These are phyloP conservation scores for Cynoglossus semilaevis DNA, from an alignment of 2,113 vertebrate species.

Conservation along the genomic window DNA sequence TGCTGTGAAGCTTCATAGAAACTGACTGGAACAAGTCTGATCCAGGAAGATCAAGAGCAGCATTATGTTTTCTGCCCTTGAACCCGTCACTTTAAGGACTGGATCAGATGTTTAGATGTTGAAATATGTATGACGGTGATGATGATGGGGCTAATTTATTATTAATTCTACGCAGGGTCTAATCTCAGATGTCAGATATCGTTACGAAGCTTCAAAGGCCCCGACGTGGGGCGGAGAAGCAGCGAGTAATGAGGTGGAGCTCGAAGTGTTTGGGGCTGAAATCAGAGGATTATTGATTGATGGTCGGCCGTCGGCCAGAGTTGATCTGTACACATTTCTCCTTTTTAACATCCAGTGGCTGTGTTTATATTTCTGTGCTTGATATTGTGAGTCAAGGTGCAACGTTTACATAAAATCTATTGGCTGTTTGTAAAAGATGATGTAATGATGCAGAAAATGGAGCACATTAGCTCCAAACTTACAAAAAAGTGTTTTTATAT, in stretches of 20 bases:
- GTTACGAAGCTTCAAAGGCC: constrained; percentile 59
- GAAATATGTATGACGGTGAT: constrained; percentile 57
- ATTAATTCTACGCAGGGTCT: constrained; percentile 53
- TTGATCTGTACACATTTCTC: constrained; percentile 36
- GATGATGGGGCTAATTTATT: constrained; percentile 59
- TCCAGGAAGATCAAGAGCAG: constrained; percentile 47
- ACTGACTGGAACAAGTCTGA: constrained; percentile 34
- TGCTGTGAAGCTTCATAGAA: constrained; percentile 19
- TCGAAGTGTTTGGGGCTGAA: constrained; percentile 38
- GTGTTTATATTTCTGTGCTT: constrained; percentile 11
- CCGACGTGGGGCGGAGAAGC: constrained; percentile 26
- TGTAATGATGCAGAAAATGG: too few species aligned
- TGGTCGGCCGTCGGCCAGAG: constrained; percentile 31
- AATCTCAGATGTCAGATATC: constrained; percentile 63
- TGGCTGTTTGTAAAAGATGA: too few species aligned
- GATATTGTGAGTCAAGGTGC: too few species aligned
- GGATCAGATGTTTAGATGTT: constrained; percentile 49
- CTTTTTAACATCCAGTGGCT: constrained; percentile 10
- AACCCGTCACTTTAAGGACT: constrained; percentile 80
- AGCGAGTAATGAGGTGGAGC: constrained; percentile 39
- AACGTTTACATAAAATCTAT: too few species aligned
- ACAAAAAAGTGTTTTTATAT: too few species aligned
- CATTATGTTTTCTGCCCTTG: constrained; percentile 78
- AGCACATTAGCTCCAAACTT: too few species aligned
- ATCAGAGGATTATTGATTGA: constrained; percentile 43